phyloP scores from a whole-genome alignment of 2,797 vertebrate species.

The Onychomys arenicola region DNA sequence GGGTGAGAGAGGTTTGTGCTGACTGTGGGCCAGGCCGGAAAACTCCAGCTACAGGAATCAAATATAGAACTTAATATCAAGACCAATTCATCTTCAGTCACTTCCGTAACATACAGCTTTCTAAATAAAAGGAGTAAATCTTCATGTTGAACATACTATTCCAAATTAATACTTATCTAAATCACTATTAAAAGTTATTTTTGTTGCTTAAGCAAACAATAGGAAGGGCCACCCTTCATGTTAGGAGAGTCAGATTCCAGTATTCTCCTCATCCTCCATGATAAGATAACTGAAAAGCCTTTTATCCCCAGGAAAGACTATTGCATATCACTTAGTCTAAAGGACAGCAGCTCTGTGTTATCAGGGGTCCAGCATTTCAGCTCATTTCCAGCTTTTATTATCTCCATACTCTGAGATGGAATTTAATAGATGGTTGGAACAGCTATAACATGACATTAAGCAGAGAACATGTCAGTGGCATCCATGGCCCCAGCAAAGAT shows the following conservation, averaged over 20 bases:
- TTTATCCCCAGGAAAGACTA: not conserved
- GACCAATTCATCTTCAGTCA: not conserved
- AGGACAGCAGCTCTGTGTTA: not conserved
- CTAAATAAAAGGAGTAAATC: constrained; percentile 26
- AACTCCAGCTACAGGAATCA: too few species aligned
- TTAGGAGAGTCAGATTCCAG: not conserved
- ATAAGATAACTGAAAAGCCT: not conserved
- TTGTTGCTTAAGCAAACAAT: not conserved
- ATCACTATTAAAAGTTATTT: not conserved
- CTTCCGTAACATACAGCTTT: not conserved
- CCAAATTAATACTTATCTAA: not conserved
- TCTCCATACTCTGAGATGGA: constrained; percentile 30
- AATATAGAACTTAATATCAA: not conserved
- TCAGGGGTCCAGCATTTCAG: constrained; percentile 21
- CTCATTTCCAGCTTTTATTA: constrained; percentile 48
- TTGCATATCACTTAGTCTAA: not conserved
- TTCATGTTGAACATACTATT: not conserved
- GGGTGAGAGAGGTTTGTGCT: too few species aligned
- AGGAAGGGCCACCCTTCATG: not conserved
- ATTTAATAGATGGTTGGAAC: constrained; percentile 36
- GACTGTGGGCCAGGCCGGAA: too few species aligned
- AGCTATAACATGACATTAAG: not conserved
- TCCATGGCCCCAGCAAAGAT: not conserved
- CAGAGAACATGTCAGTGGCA: constrained; percentile 2
- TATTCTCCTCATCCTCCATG: not conserved